Percentiles rank a stretch among this genome's conserved stretches.
These are phyloP conservation scores for Morpho helenor DNA, from an alignment of 2,888 invertebrate genomes.

Conservation along the genomic window DNA sequence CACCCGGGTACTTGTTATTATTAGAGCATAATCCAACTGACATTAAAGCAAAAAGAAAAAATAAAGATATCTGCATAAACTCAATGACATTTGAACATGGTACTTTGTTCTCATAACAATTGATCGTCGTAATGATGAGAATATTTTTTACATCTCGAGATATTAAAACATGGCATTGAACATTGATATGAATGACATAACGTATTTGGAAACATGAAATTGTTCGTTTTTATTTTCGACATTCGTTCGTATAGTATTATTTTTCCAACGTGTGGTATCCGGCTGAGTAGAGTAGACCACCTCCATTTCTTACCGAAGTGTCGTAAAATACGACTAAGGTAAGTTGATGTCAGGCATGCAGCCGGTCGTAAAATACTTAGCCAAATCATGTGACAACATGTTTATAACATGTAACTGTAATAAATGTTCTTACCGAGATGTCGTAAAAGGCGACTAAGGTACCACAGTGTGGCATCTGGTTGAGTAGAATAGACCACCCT, in stretches of 20 bases:
- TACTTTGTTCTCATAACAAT: conserved; percentile 19
- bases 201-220: conserved; percentile 12
- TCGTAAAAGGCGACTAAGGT: too few relatives aligned
- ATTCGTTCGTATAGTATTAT: background rate
- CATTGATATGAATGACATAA: conserved; percentile 12
- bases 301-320: too few relatives aligned
- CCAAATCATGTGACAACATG: too few relatives aligned
- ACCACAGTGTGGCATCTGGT: too few relatives aligned
- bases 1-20: background rate
- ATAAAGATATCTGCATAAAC: conserved; percentile 16
- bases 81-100: conserved; percentile 15
- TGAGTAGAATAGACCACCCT: too few relatives aligned
- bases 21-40: background rate
- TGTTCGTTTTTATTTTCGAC: conserved; percentile 6
- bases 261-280: too few relatives aligned
- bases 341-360: too few relatives aligned
- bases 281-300: too few relatives aligned
- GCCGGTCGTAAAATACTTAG: too few relatives aligned
- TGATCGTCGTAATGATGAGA: conserved; percentile 17
- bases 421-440: too few relatives aligned
- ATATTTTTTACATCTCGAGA: conserved; percentile 17
- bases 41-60: conserved; percentile 9
- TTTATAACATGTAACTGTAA: too few relatives aligned
- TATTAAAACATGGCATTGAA: conserved; percentile 14
- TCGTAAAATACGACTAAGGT: too few relatives aligned